Percentiles rank a stretch among this genome's conserved stretches.
phyloP scores from a whole-genome alignment of 2,888 invertebrate species.

The Biston betularia region DNA sequence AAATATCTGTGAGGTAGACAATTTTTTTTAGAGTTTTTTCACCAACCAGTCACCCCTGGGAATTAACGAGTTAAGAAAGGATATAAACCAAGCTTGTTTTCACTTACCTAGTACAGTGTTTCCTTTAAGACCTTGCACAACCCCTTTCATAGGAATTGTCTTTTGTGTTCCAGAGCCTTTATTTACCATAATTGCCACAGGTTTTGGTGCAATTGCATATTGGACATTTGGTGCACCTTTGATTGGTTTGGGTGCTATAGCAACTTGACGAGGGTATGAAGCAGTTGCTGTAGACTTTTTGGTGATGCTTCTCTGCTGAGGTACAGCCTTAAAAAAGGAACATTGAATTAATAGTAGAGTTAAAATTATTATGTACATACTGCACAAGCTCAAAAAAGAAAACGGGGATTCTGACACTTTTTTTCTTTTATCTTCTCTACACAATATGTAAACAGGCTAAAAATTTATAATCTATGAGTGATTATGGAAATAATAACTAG shows the following conservation, averaged over 20 bases:
- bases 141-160: conserved; percentile 60
- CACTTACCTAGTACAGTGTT: conserved; percentile 67
- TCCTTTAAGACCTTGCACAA: conserved; percentile 58
- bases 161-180: conserved; percentile 51
- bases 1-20: too few species aligned
- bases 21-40: too few species aligned
- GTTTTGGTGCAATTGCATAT: conserved; percentile 70
- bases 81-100: neutral
- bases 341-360: neutral
- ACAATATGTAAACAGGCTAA: too few species aligned
- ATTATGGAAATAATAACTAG: too few species aligned
- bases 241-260: conserved; percentile 79
- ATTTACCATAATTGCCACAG: conserved; percentile 59
- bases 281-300: conserved; percentile 55
- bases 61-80: neutral
- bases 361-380: too few species aligned
- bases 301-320: conserved; percentile 40
- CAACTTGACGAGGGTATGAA: conserved; percentile 70
- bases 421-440: too few species aligned
- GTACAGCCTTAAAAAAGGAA: conserved; percentile 49
- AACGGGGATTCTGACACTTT: neutral
- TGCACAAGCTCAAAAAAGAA: too few species aligned
- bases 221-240: conserved; percentile 52
- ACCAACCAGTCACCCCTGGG: too few species aligned
- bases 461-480: too few species aligned